Evolutionary conservation across 2,797 vertebrate genomes (phyloP), one percentile per base, ranked within the genome.

Genomic region (Molossus molossus): DNA sequence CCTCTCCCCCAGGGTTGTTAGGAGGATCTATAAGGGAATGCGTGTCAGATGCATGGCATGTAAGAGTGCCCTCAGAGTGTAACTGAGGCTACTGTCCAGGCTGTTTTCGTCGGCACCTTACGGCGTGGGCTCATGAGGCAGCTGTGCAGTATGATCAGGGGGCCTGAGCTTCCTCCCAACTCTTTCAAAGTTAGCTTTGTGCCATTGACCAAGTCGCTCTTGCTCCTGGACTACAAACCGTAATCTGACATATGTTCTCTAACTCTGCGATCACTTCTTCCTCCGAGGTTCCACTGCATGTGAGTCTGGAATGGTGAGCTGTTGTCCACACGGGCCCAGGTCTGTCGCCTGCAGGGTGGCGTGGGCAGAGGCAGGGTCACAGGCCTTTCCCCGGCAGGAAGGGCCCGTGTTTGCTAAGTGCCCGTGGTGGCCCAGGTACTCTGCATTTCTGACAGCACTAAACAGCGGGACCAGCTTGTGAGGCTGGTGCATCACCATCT

Each of bases 251-350:
- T 58, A 55, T 86, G 58, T 40, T 12, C 14, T 3, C 8, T 57
- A 81, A 62, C 82, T 87, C 6, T 72, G 29, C 77, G 40, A 67
- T 75, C 53, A 37, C 65, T 60, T 92, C 37, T 89, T 87, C 69
- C 4, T 76, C 83, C 77, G 57, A 69, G 50, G 84, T 91, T 25
- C 60, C 60, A 33, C 3, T 33, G 33, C 33, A 33, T 33, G 33
- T 3, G 33, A 33, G 33, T 33, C 33, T 33, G 33, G 33, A 33
- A 33, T 33, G 33, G 33, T 33, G 33, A 33, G 33, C 33, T 33
- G 33, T 33, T 33, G 33, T 33, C 33, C 33, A 33, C 3, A 33
- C 3, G 33, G 33, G 33, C 33, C 33, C 33, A 33, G 33, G 33
- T 33, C 33, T 33, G 2, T 33, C 33, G 33, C 33, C 33, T 33